These are phyloP conservation scores for Prunella strophiata DNA, from an alignment of 2,797 vertebrate genomes.

Conservation along the genomic window DNA sequence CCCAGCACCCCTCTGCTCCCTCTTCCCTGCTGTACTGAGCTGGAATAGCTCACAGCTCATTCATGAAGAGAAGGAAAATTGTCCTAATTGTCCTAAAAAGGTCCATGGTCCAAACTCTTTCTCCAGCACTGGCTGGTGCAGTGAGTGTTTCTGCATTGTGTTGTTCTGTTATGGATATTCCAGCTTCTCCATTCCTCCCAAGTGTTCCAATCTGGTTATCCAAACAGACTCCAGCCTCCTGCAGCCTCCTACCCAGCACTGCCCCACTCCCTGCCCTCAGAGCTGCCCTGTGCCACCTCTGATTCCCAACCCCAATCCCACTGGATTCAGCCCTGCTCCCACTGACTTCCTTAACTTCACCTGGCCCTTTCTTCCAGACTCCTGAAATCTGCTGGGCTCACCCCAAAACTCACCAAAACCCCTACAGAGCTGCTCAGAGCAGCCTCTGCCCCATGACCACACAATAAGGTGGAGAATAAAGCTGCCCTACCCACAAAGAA, in stretches of 20 bases:
- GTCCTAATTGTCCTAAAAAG: not conserved
- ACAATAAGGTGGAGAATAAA: not conserved
- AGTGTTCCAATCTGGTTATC: not conserved
- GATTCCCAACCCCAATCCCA: not conserved
- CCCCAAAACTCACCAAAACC: not conserved
- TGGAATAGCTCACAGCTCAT: not conserved
- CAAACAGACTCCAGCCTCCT: not conserved
- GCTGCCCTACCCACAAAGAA: not conserved
- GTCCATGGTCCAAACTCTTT: fast-evolving
- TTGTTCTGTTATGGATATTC: not conserved
- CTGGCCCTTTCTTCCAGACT: not conserved
- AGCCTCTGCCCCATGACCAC: not conserved
- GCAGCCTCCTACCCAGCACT: not conserved
- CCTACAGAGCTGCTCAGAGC: not conserved
- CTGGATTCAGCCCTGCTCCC: not conserved
- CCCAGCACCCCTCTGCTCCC: not conserved
- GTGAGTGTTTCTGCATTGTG: fast-evolving
- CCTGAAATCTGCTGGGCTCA: not conserved
- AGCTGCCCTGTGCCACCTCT: not conserved
- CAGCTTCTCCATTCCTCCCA: not conserved
- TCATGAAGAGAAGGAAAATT: not conserved
- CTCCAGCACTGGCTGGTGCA: not conserved
- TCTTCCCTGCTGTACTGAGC: fast-evolving
- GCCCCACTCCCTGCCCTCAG: not conserved
- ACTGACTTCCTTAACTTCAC: not conserved